These are phyloP conservation scores for Anarhynchus alexandrinus DNA, from an alignment of 2,113 vertebrate species.

Conservation along the genomic window DNA sequence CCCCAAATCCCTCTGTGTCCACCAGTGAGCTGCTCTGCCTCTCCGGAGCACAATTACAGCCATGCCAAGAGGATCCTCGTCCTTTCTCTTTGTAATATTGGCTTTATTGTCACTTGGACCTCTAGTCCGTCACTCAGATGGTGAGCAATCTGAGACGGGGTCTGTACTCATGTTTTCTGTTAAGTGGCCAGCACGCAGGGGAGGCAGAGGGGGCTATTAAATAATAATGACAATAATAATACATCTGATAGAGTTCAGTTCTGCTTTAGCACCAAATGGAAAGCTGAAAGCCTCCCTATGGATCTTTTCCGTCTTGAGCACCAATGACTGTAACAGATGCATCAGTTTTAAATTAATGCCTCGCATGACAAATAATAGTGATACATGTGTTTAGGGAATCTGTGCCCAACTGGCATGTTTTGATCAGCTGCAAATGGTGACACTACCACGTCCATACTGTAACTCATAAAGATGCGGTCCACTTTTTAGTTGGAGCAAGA, in stretches of 20 bases:
- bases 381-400: constrained; percentile 1
- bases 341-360: constrained; percentile 49
- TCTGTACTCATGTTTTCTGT: background rate
- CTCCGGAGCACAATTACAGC: background rate
- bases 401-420: constrained; percentile 2
- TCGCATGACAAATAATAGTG: constrained; percentile 35
- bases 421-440: background rate
- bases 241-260: constrained; percentile 42
- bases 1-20: background rate
- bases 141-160: background rate
- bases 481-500: background rate
- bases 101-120: background rate
- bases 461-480: background rate
- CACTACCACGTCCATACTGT: background rate
- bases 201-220: constrained; percentile 36
- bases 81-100: background rate
- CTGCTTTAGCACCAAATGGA: constrained; percentile 45
- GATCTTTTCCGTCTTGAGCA: constrained; percentile 6
- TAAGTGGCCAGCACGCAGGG: background rate
- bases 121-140: background rate
- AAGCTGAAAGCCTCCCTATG: constrained; percentile 60
- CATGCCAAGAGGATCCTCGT: background rate
- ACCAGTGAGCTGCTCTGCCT: background rate
- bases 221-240: constrained; percentile 63
- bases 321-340: constrained; percentile 26